Conservation (phyloP, 2,888 invertebrate genomes). For the Melikaiella ostensackeni region DNA sequence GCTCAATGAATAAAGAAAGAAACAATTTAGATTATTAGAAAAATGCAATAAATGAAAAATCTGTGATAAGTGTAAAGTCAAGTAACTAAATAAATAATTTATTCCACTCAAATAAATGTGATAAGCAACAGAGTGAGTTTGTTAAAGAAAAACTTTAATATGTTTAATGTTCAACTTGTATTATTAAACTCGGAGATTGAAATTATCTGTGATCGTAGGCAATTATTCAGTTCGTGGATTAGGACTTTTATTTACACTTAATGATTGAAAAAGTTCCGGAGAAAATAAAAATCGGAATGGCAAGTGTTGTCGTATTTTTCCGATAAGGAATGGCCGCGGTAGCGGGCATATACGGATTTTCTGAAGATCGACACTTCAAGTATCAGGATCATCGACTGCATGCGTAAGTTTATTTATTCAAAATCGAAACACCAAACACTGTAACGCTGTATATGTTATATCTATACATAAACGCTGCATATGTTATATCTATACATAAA, state of each 20-base stretch:
- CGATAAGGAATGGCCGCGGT: constrained; percentile 75
- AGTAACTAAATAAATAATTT: neutral
- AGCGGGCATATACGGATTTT: constrained; percentile 74
- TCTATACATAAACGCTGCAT: neutral
- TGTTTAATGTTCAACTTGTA: neutral
- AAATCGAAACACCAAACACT: neutral
- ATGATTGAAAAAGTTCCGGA: constrained; percentile 20
- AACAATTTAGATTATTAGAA: neutral
- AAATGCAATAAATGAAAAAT: neutral
- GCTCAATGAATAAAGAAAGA: neutral
- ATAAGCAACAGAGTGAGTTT: neutral
- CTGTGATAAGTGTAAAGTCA: neutral
- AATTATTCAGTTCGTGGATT: neutral
- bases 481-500: neutral
- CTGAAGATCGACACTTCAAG: constrained; percentile 72
- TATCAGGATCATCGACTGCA: constrained; percentile 67
- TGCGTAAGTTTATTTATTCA: constrained; percentile 62
- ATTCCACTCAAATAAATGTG: neutral
- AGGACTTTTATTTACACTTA: neutral
- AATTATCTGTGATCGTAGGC: neutral
- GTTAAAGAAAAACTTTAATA: neutral
- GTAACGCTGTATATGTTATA: neutral
- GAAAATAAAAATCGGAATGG: constrained; percentile 26
- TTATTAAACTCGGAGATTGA: neutral
- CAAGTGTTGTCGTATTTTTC: constrained; percentile 43